Conservation (phyloP, 1,140 invertebrate genomes). For the Drosophila ogumai region DNA sequence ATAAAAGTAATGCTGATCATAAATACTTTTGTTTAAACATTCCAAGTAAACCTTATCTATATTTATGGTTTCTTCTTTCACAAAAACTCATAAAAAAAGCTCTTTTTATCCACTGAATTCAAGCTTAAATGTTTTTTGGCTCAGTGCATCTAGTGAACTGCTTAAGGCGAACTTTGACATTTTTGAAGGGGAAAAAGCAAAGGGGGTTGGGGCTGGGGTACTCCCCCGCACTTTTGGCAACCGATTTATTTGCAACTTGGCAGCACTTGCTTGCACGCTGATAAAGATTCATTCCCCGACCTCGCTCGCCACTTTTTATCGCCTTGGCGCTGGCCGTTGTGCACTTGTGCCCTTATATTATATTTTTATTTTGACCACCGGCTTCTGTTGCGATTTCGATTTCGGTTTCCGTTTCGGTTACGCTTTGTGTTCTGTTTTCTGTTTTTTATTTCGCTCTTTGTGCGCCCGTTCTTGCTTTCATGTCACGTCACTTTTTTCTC, state of each 20-base stretch:
- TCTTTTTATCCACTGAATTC: background rate
- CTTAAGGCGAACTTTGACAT: conserved; percentile 50
- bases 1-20: background rate
- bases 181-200: conserved; percentile 7
- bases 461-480: conserved; percentile 66
- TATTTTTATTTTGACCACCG: conserved; percentile 56
- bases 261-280: conserved; percentile 30
- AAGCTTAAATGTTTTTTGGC: background rate
- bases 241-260: conserved; percentile 48
- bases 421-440: conserved; percentile 40
- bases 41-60: background rate
- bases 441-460: conserved; percentile 51
- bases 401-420: conserved; percentile 43
- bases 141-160: conserved; percentile 12
- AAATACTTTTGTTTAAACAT: conserved; percentile 1
- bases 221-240: conserved; percentile 46
- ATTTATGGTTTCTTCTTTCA: background rate
- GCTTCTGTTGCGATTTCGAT: conserved; percentile 43
- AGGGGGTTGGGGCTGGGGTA: background rate
- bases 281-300: conserved; percentile 43
- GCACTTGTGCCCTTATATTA: conserved; percentile 27
- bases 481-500: conserved; percentile 76
- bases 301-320: conserved; percentile 39
- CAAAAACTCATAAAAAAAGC: background rate
- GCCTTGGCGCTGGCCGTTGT: conserved; percentile 17